These are phyloP conservation scores for Sphecodes monilicornis DNA, from an alignment of 2,888 invertebrate genomes.

Conservation along the genomic window DNA sequence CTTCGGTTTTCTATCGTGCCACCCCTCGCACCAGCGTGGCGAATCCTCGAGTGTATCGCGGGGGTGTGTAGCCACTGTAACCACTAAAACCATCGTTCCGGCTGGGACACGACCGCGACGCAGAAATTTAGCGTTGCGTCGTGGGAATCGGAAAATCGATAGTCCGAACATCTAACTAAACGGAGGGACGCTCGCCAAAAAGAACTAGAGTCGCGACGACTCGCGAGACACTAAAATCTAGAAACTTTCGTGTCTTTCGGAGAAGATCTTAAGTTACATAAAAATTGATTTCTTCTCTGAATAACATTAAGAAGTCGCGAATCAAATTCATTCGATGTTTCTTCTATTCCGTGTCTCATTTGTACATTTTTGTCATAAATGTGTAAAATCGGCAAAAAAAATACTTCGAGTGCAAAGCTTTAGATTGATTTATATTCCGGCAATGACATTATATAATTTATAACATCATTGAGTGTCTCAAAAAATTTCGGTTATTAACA, in stretches of 20 bases:
- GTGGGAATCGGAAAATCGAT: slow-evolving; percentile 79
- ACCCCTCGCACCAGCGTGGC: slow-evolving; percentile 75
- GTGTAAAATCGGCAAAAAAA: no score
- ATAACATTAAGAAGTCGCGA: no score
- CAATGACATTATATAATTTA: no score
- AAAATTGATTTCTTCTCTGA: no score
- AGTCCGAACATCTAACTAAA: slow-evolving; percentile 29
- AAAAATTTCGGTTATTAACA: no score
- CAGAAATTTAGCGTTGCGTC: slow-evolving; percentile 70
- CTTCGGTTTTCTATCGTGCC: slow-evolving; percentile 75
- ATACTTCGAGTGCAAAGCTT: no score
- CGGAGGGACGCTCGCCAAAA: slow-evolving; percentile 2
- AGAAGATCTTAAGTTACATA: no score
- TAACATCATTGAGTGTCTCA: no score
- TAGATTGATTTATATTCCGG: no score
- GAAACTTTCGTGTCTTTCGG: background rate
- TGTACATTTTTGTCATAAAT: no score
- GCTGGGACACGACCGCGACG: slow-evolving; percentile 30
- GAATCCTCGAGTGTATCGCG: slow-evolving; percentile 82
- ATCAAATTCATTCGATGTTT: no score
- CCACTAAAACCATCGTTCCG: slow-evolving; percentile 78
- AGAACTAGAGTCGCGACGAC: background rate
- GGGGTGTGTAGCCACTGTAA: slow-evolving; percentile 83
- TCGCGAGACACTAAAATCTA: background rate
- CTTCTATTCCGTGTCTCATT: no score